Evolutionary conservation across 1,140 invertebrate genomes (phyloP), one percentile per base, ranked within the genome.

Genomic region (Procambarus virginalis): DNA sequence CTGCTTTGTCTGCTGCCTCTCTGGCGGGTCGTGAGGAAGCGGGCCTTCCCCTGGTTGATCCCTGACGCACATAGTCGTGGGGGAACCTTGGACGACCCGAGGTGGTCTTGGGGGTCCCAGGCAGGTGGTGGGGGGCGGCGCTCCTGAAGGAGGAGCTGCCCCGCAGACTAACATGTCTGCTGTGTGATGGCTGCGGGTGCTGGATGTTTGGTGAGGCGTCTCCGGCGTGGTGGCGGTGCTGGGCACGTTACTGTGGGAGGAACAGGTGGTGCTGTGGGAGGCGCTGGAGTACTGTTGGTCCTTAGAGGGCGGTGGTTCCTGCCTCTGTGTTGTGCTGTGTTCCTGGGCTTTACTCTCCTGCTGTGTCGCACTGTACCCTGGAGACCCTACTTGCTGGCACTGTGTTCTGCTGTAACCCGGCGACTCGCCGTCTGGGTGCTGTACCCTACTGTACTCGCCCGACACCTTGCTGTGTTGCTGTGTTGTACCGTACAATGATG

Each of bases 11-110:
- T 64, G 60, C 1, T 64, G 60, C 20, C 20, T 64, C 20, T 4
- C 17, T 64, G 12, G 60, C 20, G 12, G 60, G 4, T 64, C 12
- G 60, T 64, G 60, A 17, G 12, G 64, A 17, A 17, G 64, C 17
- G n/a, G 68, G 22, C 48, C 49, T 46, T 22, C 45, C 34, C 58
- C 77, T 89, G 55, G 73, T 78, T 10, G 87, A 89, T 14, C 87
- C 87, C 51, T 89, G 80, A 17, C 87, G 80, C 10, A 89, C 87
- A 22, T 89, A 89, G 55, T 89, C 87, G 46, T 89, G 87, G 48
- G 87, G 87, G 34, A 89, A 89, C 20, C 81, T 51, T 46, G 75
- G 87, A 17, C 87, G 87, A 70, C 81, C 46, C 20, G 46, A 4
- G 68, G 5, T 34, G 8, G n/a, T 20, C 2, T 8, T 55, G 51